Percentiles rank a stretch among this genome's conserved stretches.
Conservation (phyloP, 2,797 vertebrate genomes). For the Morelia viridis region DNA sequence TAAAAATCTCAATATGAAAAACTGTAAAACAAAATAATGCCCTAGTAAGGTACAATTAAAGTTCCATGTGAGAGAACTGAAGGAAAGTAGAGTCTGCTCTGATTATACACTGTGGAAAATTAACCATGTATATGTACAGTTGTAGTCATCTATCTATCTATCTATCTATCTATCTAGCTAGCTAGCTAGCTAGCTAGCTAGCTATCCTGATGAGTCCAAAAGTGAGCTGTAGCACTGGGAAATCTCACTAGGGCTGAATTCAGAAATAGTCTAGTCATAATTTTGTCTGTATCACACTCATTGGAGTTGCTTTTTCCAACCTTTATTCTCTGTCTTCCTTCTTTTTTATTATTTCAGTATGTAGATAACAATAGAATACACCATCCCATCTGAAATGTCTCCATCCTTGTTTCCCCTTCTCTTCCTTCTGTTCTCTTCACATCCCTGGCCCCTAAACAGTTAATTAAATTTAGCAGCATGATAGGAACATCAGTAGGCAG, state of each 20-base stretch:
- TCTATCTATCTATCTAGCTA: background rate
- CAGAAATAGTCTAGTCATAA: background rate
- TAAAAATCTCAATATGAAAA: background rate
- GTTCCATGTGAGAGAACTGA: background rate
- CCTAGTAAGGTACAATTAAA: background rate
- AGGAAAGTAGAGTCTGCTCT: background rate
- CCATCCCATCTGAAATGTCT: background rate
- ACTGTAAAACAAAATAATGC: background rate
- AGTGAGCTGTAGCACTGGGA: background rate
- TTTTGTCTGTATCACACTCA: background rate
- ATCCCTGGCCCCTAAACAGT: conserved; percentile 9
- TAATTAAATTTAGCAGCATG: conserved; percentile 15
- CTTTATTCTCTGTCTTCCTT: background rate
- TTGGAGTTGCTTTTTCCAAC: background rate
- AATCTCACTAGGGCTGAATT: background rate
- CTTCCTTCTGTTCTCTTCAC: background rate
- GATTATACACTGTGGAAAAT: background rate
- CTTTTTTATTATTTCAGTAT: background rate
- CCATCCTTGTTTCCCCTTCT: background rate
- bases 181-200: background rate
- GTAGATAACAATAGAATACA: background rate
- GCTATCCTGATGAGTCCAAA: background rate
- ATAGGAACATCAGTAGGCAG: conserved; percentile 36
- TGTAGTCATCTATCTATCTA: background rate
- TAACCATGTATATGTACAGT: background rate